phyloP scores from a whole-genome alignment of 2,113 vertebrate species.

The Panthera uncia region DNA sequence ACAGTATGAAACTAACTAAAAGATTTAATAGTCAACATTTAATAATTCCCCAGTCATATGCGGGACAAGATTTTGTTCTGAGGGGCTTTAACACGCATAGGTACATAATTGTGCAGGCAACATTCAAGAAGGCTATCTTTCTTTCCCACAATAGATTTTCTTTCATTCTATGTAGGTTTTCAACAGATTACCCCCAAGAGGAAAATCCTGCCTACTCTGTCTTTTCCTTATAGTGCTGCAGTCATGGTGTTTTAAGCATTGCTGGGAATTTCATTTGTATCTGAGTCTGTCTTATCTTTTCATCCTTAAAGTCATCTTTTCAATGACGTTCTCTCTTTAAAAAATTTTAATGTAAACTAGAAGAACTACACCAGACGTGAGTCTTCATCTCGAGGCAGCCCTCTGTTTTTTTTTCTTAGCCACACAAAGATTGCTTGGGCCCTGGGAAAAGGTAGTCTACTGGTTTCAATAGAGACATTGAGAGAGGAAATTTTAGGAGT shows the following conservation, averaged over 20 bases:
- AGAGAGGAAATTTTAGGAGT: background rate
- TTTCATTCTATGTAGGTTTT: slow-evolving; percentile 72
- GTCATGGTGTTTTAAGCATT: slow-evolving; percentile 60
- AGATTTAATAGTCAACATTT: slow-evolving; percentile 75
- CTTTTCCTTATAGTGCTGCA: slow-evolving; percentile 69
- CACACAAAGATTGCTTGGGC: background rate
- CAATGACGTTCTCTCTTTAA: background rate
- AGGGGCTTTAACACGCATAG: slow-evolving; percentile 55
- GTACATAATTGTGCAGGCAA: slow-evolving; percentile 69
- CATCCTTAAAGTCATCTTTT: slow-evolving; percentile 54
- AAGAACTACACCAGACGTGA: background rate
- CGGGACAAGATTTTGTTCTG: slow-evolving; percentile 68
- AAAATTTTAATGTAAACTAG: background rate
- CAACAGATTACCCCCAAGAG: slow-evolving; percentile 70
- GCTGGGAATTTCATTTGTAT: slow-evolving; percentile 69
- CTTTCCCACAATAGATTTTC: slow-evolving; percentile 78
- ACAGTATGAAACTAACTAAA: slow-evolving; percentile 68
- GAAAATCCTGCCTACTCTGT: slow-evolving; percentile 54
- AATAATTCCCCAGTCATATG: slow-evolving; percentile 71
- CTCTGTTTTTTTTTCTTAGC: background rate
- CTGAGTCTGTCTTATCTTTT: slow-evolving; percentile 69
- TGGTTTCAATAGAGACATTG: background rate
- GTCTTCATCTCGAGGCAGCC: background rate
- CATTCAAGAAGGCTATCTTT: slow-evolving; percentile 67
- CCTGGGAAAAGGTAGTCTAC: background rate